Evolutionary conservation across 2,888 invertebrate species (phyloP).

Genomic region (Agrotis ipsilon): DNA sequence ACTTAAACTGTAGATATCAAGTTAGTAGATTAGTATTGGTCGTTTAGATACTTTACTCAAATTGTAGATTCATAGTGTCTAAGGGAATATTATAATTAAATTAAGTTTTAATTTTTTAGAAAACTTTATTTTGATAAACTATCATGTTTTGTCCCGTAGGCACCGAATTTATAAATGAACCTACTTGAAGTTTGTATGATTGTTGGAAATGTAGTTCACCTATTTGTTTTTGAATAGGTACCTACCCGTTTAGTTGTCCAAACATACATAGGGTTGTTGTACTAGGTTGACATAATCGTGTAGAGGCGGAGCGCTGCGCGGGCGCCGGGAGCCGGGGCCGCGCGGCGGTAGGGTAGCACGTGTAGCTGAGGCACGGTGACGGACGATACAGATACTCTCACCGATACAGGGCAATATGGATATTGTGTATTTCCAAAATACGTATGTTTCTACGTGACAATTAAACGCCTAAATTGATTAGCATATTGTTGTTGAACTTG

Average conservation of each 20-base stretch:
- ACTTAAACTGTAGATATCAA: constrained; percentile 70
- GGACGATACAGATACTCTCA: constrained; percentile 54
- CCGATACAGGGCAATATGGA: constrained; percentile 74
- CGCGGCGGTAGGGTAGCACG: constrained; percentile 33
- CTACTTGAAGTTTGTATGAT: constrained; percentile 71
- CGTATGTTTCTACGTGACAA: constrained; percentile 82
- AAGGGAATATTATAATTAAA: constrained; percentile 68
- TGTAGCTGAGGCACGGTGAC: constrained; percentile 47
- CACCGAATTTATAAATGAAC: constrained; percentile 73
- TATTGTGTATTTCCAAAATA: constrained; percentile 73
- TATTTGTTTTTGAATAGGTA: constrained; percentile 73
- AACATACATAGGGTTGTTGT: constrained; percentile 63
- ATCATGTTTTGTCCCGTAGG: constrained; percentile 78
- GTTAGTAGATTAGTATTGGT: constrained; percentile 82
- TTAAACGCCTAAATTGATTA: constrained; percentile 86
- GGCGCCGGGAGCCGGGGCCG: constrained; percentile 7
- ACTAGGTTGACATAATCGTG: constrained; percentile 48
- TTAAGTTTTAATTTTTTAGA: constrained; percentile 83
- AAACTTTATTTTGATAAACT: constrained; percentile 86
- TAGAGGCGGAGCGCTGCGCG: constrained; percentile 34
- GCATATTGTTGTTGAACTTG: constrained; percentile 89
- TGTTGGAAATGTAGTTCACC: constrained; percentile 70
- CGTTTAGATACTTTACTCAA: constrained; percentile 84
- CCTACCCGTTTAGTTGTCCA: constrained; percentile 66
- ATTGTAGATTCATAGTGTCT: constrained; percentile 78